A percentile compares a stretch with the other conserved stretches of the same genome.
phyloP scores from a whole-genome alignment of 2,888 invertebrate genomes.

The Scaptodrosophila latifasciaeformis region DNA sequence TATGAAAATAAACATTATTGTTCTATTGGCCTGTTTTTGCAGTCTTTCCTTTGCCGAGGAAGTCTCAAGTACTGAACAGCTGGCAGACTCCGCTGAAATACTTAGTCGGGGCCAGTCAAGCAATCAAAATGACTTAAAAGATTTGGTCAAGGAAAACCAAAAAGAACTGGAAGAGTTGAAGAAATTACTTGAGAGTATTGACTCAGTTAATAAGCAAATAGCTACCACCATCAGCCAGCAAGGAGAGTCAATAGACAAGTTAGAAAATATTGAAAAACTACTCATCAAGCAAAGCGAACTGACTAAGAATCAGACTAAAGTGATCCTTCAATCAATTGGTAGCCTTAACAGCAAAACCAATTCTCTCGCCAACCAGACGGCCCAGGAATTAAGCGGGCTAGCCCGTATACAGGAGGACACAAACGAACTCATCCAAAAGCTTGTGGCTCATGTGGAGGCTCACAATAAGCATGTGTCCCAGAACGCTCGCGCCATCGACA shows the following conservation, averaged over 20 bases:
- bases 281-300: neutral
- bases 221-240: too few species aligned
- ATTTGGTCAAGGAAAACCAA: neutral
- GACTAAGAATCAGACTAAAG: too few species aligned
- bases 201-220: too few species aligned
- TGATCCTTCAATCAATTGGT: too few species aligned
- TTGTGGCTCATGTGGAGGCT: slow-evolving; percentile 42
- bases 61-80: too few species aligned
- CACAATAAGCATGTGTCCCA: slow-evolving; percentile 37
- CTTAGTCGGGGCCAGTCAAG: too few species aligned
- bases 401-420: slow-evolving; percentile 32
- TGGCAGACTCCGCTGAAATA: too few species aligned
- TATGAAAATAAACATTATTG: too few species aligned
- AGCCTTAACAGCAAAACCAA: too few species aligned
- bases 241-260: neutral
- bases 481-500: slow-evolving; percentile 34
- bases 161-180: neutral
- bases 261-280: neutral
- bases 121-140: neutral
- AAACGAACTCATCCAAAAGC: slow-evolving; percentile 24
- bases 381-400: slow-evolving; percentile 24
- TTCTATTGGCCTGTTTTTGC: too few species aligned
- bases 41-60: too few species aligned
- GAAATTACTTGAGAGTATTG: neutral
- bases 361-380: slow-evolving; percentile 20